Evolutionary conservation across 1,140 invertebrate species (phyloP), one percentile per base, ranked within the genome.

Genomic region (Atta texana): DNA sequence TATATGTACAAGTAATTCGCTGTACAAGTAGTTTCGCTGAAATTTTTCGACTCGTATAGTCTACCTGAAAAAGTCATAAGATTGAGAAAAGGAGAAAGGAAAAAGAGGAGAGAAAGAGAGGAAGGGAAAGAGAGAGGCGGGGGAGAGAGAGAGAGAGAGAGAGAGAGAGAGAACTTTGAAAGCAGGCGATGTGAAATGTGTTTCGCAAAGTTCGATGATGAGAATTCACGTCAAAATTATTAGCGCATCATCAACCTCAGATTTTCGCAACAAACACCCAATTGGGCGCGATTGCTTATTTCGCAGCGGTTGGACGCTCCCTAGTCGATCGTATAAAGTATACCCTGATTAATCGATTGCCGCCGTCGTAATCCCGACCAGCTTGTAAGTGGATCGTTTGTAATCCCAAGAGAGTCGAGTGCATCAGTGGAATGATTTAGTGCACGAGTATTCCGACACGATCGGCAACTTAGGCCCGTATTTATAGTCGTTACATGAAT

Each of bases 341-440:
- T 76, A 87, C 55, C 44, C 55, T 86, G 63, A 89, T 90, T 89
- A 89, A 90, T 90, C 89, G 85, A 89, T 90, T 66, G 89, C 69
- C 44, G 51, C 16, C 71, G 51, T 68, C 57, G 77, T 89, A 90
- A 89, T 89, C 63, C 85, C 85, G 61, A 90, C 77, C 80, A 76
- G 86, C 88, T 89, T 87, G 88, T 89, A 89, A 90, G 85, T 89
- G 77, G 88, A 77, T 90, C 89, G 89, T 87, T 90, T 55, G 69
- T 89, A 89, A 90, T 87, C 68, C 88, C 44, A 51, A 49, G 57
- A 74, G 44, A 59, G 63, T 51, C 66, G 59, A 77, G 69, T 74
- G 81, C 28, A 84, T 61, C 82, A 61, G 21, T 53, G 55, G 66
- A 84, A 76, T 77, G 85, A 90, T 89, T 89, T 90, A 89, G 57